Conservation (phyloP, 2,113 vertebrate genomes). For the Aptenodytes forsteri region DNA sequence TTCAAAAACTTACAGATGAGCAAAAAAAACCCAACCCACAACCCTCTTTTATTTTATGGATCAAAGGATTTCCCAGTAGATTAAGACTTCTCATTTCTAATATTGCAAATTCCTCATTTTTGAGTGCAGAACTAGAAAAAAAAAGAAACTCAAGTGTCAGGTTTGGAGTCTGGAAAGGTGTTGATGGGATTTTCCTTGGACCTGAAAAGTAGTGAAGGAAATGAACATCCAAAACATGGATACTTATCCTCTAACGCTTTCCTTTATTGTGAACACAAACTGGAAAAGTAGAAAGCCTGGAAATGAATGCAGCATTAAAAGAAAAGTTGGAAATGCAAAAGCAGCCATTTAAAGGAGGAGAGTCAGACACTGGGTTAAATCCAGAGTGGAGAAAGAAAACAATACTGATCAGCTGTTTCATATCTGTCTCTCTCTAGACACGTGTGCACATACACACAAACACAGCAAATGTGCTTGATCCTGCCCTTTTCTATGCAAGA, state of each 20-base stretch:
- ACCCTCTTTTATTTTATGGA: slow-evolving; percentile 59
- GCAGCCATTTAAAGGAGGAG: not conserved
- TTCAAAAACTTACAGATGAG: slow-evolving; percentile 13
- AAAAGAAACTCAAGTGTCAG: not conserved
- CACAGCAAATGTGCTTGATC: not conserved
- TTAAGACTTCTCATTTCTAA: slow-evolving; percentile 51
- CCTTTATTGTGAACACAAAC: not conserved
- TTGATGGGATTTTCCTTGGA: not conserved
- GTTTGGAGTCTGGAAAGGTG: not conserved
- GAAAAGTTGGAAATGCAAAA: not conserved
- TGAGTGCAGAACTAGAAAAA: not conserved
- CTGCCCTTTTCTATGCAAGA: not conserved
- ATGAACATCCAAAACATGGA: not conserved
- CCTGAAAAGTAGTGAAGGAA: not conserved
- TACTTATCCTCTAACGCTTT: not conserved
- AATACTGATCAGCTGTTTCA: not conserved
- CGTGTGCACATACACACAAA: not conserved
- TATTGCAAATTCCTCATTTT: slow-evolving; percentile 44
- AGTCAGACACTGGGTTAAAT: not conserved
- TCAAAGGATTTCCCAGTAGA: slow-evolving; percentile 64
- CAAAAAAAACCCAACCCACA: not conserved
- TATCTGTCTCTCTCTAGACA: not conserved
- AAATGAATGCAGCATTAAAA: not conserved
- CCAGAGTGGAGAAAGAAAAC: not conserved
- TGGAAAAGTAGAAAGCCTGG: not conserved